These are phyloP conservation scores for Palythoa grandiflora DNA, from an alignment of 92 coral and sea anemone species.

Conservation along the genomic window DNA sequence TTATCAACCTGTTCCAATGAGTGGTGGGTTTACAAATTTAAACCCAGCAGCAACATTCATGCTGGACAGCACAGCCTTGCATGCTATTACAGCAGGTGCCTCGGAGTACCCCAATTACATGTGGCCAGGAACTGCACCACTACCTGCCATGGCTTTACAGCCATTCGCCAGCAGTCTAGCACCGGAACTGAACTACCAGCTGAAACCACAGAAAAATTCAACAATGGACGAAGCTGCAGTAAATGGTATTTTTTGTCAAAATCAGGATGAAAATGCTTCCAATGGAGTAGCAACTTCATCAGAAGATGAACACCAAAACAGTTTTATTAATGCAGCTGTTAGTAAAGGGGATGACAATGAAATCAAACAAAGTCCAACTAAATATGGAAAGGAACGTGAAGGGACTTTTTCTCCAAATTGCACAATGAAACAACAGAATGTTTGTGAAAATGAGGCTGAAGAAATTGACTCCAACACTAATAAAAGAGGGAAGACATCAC, in stretches of 20 bases:
- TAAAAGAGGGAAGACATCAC: neutral
- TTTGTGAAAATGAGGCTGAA: neutral
- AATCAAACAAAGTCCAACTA: neutral
- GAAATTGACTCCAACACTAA: neutral
- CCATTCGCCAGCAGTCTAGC: slow-evolving; percentile 19
- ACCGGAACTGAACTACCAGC: slow-evolving; percentile 23
- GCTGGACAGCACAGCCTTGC: slow-evolving; percentile 9
- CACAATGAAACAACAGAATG: neutral
- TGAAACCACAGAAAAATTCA: slow-evolving; percentile 6
- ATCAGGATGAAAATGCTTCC: neutral
- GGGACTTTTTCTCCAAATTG: neutral
- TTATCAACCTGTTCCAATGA: neutral
- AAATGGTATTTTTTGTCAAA: neutral
- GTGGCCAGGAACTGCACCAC: slow-evolving; percentile 38
- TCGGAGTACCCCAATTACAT: neutral
- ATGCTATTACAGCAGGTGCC: slow-evolving; percentile 8
- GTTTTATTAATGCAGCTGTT: neutral
- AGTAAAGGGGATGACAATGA: neutral
- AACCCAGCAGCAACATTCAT: slow-evolving; percentile 23
- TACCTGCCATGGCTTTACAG: slow-evolving; percentile 46
- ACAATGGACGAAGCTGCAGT: neutral
- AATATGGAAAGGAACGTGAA: neutral
- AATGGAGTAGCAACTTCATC: neutral
- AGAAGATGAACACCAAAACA: neutral
- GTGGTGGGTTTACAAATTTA: neutral